These are phyloP conservation scores for Homarus gammarus DNA, from an alignment of 2,888 invertebrate genomes.

Conservation along the genomic window DNA sequence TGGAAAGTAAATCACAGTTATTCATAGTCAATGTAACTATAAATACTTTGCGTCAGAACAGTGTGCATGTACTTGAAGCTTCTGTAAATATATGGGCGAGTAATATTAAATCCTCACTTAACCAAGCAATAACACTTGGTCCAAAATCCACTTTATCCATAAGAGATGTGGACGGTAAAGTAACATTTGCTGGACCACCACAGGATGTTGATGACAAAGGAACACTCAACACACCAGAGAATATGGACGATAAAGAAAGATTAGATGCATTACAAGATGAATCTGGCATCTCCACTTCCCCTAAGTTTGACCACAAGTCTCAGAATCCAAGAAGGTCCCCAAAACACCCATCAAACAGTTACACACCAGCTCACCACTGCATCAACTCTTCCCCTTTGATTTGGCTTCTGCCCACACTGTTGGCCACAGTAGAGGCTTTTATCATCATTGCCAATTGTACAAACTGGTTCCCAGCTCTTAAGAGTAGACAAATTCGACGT, in stretches of 20 bases:
- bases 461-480: conserved; percentile 64
- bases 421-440: conserved; percentile 50
- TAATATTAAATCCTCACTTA: conserved; percentile 20
- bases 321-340: background rate
- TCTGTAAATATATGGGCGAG: conserved; percentile 23
- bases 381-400: background rate
- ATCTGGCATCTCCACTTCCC: background rate
- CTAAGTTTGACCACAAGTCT: background rate
- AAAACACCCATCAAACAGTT: background rate
- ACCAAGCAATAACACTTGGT: conserved; percentile 41
- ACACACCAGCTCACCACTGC: background rate
- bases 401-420: conserved; percentile 39
- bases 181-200: conserved; percentile 46
- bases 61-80: conserved; percentile 28
- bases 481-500: background rate
- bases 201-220: conserved; percentile 7
- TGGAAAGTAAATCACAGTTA: conserved; percentile 23
- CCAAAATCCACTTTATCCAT: conserved; percentile 12
- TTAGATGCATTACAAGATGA: conserved; percentile 7
- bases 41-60: conserved; percentile 14
- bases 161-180: conserved; percentile 24
- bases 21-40: conserved; percentile 47
- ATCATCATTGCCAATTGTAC: conserved; percentile 65
- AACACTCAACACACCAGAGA: background rate
- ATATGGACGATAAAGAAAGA: background rate